phyloP scores from a whole-genome alignment of 1,140 invertebrate species.

The Drosophila cardini region DNA sequence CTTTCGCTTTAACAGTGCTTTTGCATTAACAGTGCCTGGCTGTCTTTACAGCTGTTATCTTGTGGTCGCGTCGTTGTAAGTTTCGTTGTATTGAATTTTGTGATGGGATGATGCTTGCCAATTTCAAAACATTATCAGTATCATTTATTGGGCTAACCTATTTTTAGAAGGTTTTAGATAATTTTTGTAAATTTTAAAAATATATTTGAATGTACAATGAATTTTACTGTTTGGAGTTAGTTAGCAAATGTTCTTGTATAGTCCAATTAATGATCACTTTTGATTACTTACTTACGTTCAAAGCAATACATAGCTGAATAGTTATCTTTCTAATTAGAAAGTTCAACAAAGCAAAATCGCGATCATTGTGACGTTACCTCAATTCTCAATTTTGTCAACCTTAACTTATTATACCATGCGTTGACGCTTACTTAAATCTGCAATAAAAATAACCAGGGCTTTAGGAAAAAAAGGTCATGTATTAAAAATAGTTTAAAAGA shows the following conservation, averaged over 20 bases:
- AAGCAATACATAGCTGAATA: too few relatives aligned
- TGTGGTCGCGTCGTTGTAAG: too few relatives aligned
- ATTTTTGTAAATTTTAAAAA: too few relatives aligned
- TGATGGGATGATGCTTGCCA: slow-evolving; percentile 18
- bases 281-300: too few relatives aligned
- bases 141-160: too few relatives aligned
- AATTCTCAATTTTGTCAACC: neutral
- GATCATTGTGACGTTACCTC: neutral
- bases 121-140: too few relatives aligned
- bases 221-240: too few relatives aligned
- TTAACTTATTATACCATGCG: slow-evolving; percentile 4
- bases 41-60: slow-evolving; percentile 13
- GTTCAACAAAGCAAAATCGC: neutral
- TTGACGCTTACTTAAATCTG: neutral
- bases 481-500: neutral
- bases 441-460: slow-evolving; percentile 9
- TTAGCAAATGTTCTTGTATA: too few relatives aligned
- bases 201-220: too few relatives aligned
- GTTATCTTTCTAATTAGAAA: neutral
- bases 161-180: too few relatives aligned
- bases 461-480: neutral
- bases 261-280: too few relatives aligned
- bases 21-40: neutral
- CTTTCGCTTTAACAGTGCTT: slow-evolving; percentile 11
- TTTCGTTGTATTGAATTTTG: neutral